Evolutionary conservation across 2,113 vertebrate species (phyloP), one percentile per base, ranked within the genome.

Genomic region (Fregetta grallaria): DNA sequence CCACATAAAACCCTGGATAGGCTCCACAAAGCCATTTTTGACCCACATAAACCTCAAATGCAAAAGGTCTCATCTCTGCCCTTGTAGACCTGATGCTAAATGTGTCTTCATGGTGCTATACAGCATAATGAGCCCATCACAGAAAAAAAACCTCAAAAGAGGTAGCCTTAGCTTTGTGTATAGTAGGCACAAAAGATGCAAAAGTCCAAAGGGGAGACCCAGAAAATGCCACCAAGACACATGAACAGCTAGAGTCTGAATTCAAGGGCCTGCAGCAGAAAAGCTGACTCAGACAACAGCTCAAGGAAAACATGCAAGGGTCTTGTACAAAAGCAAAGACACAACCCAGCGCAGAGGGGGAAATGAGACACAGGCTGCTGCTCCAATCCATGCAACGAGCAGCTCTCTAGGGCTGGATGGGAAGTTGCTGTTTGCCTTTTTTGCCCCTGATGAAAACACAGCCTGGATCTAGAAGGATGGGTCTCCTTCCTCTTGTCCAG

Each of bases 281-380:
- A 63, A 95, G 44, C n/a, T 76, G 77, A 23, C 53, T 47, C 26
- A 17, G 72, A n/a, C 30, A 53, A 65, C 29, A 74, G 82, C 61
- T 73, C 70, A 56, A 50, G 75, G 36, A 62, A 36, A 66, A 23
- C 42, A 13, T 4, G 1, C 5, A 0, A 25, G 30, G 38, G 22
- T 49, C 59, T 42, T 44, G 2, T 13, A 30, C 0, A 4, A 44
- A 23, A 86, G 52, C 47, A 45, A 71, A 52, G 65, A 15, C 53
- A 44, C 0, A 17, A 17, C 19, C 15, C n/a, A 13, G 21, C 1
- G 3, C 50, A 40, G 30, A 45, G 44, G 14, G 47, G 52, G 55
- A 38, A 32, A 3, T 0, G 11, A 70, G 62, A 25, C 0, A 1
- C 58, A 30, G 58, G 47, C 29, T 21, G 8, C n/a, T 55, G 65